Evolutionary conservation across 1,140 invertebrate species (phyloP).

Genomic region (Oreohelix idahoensis): DNA sequence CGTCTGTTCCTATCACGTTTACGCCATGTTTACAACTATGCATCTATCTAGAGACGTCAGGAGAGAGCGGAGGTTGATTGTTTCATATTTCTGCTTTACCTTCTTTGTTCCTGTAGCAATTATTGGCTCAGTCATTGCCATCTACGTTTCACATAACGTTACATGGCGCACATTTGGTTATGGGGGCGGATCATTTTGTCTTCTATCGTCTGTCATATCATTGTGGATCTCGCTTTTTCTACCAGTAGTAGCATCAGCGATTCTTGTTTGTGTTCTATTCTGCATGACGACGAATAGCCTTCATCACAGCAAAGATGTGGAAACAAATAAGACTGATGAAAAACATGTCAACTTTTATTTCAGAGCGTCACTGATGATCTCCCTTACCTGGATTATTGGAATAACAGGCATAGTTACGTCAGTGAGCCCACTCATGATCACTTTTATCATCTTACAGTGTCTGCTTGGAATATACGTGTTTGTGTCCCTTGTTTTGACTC

Average conservation of each 20-base stretch:
- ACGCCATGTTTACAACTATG: slow-evolving; percentile 33
- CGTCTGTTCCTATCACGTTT: slow-evolving; percentile 32
- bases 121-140: neutral
- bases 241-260: neutral
- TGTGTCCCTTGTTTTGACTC: slow-evolving; percentile 16
- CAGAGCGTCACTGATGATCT: neutral
- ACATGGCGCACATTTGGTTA: slow-evolving; percentile 13
- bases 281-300: slow-evolving; percentile 1
- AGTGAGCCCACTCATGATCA: neutral
- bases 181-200: neutral
- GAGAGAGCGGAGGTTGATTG: neutral
- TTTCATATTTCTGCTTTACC: slow-evolving; percentile 5
- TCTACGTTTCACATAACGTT: neutral
- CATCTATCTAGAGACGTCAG: slow-evolving; percentile 16
- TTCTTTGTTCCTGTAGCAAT: neutral
- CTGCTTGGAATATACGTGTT: slow-evolving; percentile 27
- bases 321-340: slow-evolving; percentile 12
- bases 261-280: slow-evolving; percentile 4
- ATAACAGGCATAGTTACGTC: neutral
- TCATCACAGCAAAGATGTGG: slow-evolving; percentile 23
- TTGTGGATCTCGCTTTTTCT: slow-evolving; percentile 16
- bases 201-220: neutral
- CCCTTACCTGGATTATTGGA: neutral
- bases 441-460: slow-evolving; percentile 22
- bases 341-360: slow-evolving; percentile 37